These are phyloP conservation scores for Callionymus lyra DNA, from an alignment of 2,113 vertebrate genomes.

Conservation along the genomic window DNA sequence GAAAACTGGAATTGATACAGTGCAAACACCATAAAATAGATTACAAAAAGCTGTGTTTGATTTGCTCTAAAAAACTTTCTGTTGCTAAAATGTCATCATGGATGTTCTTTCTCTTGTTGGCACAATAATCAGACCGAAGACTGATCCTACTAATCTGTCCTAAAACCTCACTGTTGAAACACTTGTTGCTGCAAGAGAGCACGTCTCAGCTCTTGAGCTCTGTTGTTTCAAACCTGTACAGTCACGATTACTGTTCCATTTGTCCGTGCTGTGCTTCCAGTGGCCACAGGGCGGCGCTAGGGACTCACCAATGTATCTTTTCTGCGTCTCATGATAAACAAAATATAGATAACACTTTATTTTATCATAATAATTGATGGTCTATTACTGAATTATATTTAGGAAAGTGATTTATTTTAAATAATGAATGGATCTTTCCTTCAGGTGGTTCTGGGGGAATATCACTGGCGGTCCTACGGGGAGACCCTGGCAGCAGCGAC, in stretches of 20 bases:
- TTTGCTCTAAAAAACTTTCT: background rate
- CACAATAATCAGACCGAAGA: conserved; percentile 19
- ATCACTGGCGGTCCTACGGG: conserved; percentile 82
- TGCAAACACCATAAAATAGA: too few relatives aligned
- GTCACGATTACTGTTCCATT: conserved; percentile 4
- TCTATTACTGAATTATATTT: too few relatives aligned
- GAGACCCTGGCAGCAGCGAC: conserved; percentile 69
- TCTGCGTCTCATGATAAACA: too few relatives aligned
- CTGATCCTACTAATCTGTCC: conserved; percentile 34
- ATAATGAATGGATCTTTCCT: conserved; percentile 2
- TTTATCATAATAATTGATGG: too few relatives aligned
- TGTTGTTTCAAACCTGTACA: conserved; percentile 2
- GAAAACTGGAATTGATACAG: too few relatives aligned
- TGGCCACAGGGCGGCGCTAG: conserved; percentile 36
- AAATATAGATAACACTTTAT: too few relatives aligned
- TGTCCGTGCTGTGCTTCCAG: background rate
- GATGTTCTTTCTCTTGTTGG: too few relatives aligned
- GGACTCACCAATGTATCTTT: conserved; percentile 3
- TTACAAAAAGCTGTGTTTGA: too few relatives aligned
- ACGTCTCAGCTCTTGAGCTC: background rate
- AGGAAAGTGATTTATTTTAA: too few relatives aligned
- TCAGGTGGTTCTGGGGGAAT: conserved; percentile 87
- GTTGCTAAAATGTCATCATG: background rate
- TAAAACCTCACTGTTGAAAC: conserved; percentile 32
- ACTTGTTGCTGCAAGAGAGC: conserved; percentile 16